Evolutionary conservation across 2,113 vertebrate species (phyloP).

Genomic region (Morone chrysops): DNA sequence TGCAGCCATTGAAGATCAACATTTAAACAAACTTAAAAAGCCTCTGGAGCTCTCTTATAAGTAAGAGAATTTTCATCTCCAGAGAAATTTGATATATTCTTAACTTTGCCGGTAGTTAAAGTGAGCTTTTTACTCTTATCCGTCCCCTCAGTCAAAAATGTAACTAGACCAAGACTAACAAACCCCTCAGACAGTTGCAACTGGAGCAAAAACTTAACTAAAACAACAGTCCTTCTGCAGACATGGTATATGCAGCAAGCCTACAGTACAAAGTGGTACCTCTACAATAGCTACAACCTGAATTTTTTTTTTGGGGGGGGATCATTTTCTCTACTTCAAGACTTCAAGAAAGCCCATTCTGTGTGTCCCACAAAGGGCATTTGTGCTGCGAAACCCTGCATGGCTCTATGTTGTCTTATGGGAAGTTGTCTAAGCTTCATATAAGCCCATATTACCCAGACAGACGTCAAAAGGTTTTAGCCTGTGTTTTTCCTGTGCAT

Average conservation of each 20-base stretch:
- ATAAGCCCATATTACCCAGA: constrained; percentile 74
- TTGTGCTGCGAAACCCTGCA: constrained; percentile 61
- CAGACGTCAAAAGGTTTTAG: constrained; percentile 74
- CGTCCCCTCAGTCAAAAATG: neutral
- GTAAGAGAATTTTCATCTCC: neutral
- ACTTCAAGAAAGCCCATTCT: constrained; percentile 32
- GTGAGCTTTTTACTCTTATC: constrained; percentile 8
- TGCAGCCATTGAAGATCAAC: neutral
- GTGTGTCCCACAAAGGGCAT: constrained; percentile 63
- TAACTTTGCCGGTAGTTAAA: neutral
- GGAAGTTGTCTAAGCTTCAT: constrained; percentile 71
- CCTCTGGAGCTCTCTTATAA: neutral
- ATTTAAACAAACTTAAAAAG: neutral
- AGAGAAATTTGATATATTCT: neutral
- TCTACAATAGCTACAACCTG: constrained; percentile 33
- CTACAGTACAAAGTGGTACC: neutral
- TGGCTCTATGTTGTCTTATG: constrained; percentile 70
- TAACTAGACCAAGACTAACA: neutral
- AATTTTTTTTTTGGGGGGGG: neutral
- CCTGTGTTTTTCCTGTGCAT: constrained; percentile 70
- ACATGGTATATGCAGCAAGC: neutral
- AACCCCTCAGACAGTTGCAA: neutral
- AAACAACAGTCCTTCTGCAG: neutral
- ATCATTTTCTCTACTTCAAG: constrained; percentile 6
- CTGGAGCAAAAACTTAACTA: neutral